Evolutionary conservation across 2,888 invertebrate genomes (phyloP).

Genomic region (Rhogogaster chlorosoma): DNA sequence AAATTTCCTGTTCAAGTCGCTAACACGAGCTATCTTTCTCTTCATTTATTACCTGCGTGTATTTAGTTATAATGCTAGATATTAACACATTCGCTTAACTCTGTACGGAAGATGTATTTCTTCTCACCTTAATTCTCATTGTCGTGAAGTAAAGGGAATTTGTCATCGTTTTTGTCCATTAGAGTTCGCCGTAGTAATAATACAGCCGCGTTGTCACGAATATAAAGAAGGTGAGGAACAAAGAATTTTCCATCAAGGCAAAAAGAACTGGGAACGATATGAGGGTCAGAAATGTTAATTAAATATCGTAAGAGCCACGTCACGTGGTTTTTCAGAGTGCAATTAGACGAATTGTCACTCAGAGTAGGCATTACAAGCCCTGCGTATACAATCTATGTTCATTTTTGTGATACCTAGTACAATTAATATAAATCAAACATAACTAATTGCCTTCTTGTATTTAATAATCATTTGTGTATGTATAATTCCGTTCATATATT

Average conservation of each 20-base stretch:
- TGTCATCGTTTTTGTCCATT: not conserved
- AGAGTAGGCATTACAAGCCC: not conserved
- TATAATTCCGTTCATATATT: not conserved
- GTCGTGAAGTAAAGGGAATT: not conserved
- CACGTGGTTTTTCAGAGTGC: not conserved
- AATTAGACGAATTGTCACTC: not conserved
- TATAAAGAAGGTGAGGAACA: not conserved
- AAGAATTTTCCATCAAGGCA: not conserved
- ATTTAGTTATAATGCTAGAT: not conserved
- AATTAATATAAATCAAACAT: constrained; percentile 3
- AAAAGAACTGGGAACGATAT: not conserved
- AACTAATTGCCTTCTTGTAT: constrained; percentile 13
- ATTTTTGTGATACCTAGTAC: not conserved
- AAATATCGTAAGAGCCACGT: not conserved
- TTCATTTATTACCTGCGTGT: too few relatives aligned
- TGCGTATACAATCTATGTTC: not conserved
- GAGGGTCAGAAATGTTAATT: not conserved
- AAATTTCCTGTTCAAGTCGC: not conserved
- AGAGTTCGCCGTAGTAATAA: not conserved
- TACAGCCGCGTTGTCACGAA: not conserved
- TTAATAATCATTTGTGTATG: not conserved
- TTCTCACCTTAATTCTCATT: not conserved
- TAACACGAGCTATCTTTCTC: not conserved
- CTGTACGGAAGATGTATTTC: not conserved
- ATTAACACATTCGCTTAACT: not conserved